Evolutionary conservation across 2,797 vertebrate genomes (phyloP).

Genomic region (Cyprinodon diabolis): DNA sequence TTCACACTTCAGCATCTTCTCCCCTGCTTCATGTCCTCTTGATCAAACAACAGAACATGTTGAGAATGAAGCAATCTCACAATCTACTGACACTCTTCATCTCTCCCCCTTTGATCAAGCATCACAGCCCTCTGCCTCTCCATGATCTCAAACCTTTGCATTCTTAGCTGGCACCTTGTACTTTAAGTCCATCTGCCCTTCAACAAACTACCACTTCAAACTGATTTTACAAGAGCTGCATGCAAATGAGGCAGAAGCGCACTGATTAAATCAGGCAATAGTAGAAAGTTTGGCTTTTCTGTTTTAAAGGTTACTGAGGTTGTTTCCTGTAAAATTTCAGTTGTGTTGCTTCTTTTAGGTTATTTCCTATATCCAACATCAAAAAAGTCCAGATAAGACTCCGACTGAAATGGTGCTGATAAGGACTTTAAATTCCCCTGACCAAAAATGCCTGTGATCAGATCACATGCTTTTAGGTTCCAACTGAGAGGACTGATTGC

Average conservation of each 20-base stretch:
- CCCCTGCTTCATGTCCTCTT: constrained; percentile 46
- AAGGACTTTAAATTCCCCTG: background rate
- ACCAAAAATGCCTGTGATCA: background rate
- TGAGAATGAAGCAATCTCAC: constrained; percentile 63
- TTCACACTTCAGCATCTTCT: constrained; percentile 51
- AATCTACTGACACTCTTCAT: constrained; percentile 63
- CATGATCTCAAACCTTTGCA: constrained; percentile 37
- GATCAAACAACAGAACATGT: constrained; percentile 67
- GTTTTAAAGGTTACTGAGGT: background rate
- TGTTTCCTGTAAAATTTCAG: background rate
- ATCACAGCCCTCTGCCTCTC: constrained; percentile 45
- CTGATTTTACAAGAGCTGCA: constrained; percentile 17
- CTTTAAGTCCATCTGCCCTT: constrained; percentile 58
- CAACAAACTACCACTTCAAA: constrained; percentile 52
- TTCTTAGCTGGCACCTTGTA: constrained; percentile 9
- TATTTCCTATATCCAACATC: background rate
- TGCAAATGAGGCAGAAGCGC: constrained; percentile 18
- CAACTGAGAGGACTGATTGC: constrained; percentile 5
- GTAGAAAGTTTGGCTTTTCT: background rate
- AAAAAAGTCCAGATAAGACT: background rate
- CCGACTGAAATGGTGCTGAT: background rate
- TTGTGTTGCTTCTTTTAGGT: background rate
- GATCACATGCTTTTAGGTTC: background rate
- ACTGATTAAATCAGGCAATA: background rate
- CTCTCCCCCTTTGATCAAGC: constrained; percentile 66